Evolutionary conservation across 2,888 invertebrate genomes (phyloP).

Genomic region (Amiota communis): DNA sequence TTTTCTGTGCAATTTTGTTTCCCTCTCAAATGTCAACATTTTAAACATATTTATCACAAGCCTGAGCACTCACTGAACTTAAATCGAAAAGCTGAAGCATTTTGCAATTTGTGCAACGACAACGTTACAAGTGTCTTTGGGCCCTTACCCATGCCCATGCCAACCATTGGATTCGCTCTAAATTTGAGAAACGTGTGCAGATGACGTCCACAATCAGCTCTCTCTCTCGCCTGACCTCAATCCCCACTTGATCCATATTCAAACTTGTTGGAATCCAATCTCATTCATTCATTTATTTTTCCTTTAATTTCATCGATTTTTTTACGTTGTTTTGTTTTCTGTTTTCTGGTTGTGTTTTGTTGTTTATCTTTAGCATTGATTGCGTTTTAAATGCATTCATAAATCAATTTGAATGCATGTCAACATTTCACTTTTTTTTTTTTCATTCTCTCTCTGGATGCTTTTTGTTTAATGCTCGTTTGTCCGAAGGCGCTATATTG

Average conservation of each 20-base stretch:
- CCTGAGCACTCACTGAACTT: constrained; percentile 33
- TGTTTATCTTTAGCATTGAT: constrained; percentile 56
- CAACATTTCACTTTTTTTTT: constrained; percentile 54
- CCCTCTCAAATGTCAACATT: constrained; percentile 44
- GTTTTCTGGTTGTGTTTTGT: constrained; percentile 36
- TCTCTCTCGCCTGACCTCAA: background rate
- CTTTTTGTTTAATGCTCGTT: constrained; percentile 50
- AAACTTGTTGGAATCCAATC: background rate
- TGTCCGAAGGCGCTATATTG: constrained; percentile 65
- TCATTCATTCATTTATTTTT: background rate
- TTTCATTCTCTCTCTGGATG: background rate
- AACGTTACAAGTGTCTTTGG: constrained; percentile 26
- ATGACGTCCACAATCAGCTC: too few species aligned
- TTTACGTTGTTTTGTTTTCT: constrained; percentile 4
- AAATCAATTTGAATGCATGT: constrained; percentile 67
- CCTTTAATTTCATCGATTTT: constrained; percentile 29
- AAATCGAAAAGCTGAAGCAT: constrained; percentile 47
- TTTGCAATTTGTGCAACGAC: constrained; percentile 45
- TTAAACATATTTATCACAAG: constrained; percentile 49
- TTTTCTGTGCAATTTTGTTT: constrained; percentile 20
- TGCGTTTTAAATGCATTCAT: constrained; percentile 67
- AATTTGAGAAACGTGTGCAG: too few species aligned
- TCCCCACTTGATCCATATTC: background rate
- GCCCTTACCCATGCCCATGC: background rate
- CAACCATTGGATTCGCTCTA: background rate